Evolutionary conservation across 2,888 invertebrate genomes (phyloP).

Genomic region (Sericinus montela): DNA sequence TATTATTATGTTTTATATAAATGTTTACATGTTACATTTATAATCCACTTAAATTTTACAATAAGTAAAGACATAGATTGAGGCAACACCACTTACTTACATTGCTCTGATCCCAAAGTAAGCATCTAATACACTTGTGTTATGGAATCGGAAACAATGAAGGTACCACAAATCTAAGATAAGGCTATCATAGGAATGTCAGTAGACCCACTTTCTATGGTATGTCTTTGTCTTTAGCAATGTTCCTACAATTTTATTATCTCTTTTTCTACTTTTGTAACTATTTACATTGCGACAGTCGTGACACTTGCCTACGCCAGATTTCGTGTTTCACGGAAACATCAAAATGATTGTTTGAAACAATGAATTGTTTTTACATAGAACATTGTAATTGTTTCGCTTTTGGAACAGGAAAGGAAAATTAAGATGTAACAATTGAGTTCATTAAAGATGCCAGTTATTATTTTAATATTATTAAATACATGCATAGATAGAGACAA

Average conservation of each 20-base stretch:
- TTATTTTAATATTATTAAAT: no score
- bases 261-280: conserved; percentile 28
- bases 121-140: no score
- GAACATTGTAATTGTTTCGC: conserved; percentile 17
- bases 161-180: conserved; percentile 5
- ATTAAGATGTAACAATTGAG: conserved; percentile 1
- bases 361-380: conserved; percentile 15
- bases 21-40: no score
- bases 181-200: conserved; percentile 1
- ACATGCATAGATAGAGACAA: no score
- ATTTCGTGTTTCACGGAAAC: conserved; percentile 49
- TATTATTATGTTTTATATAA: no score
- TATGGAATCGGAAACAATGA: no score
- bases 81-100: no score
- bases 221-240: conserved; percentile 13
- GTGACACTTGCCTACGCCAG: conserved; percentile 33
- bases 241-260: conserved; percentile 25
- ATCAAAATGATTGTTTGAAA: conserved; percentile 36
- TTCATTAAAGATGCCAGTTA: no score
- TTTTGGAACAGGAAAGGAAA: not conserved
- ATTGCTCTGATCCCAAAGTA: no score
- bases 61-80: no score
- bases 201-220: conserved; percentile 1
- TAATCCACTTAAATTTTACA: no score
- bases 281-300: conserved; percentile 27